A percentile compares a stretch with the other conserved stretches of the same genome.
phyloP scores from a whole-genome alignment of 1,140 invertebrate genomes.

The Euwallacea similis region DNA sequence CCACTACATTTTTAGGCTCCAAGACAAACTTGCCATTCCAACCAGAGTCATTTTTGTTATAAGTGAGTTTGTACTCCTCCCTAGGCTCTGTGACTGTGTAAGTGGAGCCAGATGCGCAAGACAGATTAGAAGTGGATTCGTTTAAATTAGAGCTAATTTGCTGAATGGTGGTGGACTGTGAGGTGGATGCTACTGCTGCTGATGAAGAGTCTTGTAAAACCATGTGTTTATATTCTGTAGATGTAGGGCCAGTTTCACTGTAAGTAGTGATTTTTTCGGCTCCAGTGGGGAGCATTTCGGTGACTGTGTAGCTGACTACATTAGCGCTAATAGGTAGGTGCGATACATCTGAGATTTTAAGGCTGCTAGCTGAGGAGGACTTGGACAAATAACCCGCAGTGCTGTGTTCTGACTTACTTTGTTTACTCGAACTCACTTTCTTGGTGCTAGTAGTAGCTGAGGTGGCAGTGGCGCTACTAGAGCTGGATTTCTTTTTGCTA shows the following conservation, averaged over 20 bases:
- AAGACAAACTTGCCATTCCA: slow-evolving; percentile 59
- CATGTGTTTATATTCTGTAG: slow-evolving; percentile 51
- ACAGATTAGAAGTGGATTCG: slow-evolving; percentile 47
- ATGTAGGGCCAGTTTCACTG: slow-evolving; percentile 46
- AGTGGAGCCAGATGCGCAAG: slow-evolving; percentile 44
- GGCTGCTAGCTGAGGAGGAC: slow-evolving; percentile 49
- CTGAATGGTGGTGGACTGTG: slow-evolving; percentile 42
- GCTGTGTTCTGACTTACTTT: slow-evolving; percentile 23
- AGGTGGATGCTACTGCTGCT: slow-evolving; percentile 7
- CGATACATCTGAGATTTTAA: slow-evolving; percentile 52
- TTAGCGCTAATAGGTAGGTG: slow-evolving; percentile 48
- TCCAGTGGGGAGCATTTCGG: slow-evolving; percentile 48
- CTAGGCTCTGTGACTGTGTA: slow-evolving; percentile 53
- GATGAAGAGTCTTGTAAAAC: slow-evolving; percentile 43
- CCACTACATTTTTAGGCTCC: slow-evolving; percentile 47
- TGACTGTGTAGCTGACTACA: slow-evolving; percentile 50
- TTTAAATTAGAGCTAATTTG: slow-evolving; percentile 51
- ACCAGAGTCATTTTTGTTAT: slow-evolving; percentile 55
- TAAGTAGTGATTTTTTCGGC: slow-evolving; percentile 53
- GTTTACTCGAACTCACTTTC: slow-evolving; percentile 36
- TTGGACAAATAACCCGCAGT: slow-evolving; percentile 41
- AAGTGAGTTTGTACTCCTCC: slow-evolving; percentile 48
- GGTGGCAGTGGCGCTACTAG: slow-evolving; percentile 28
- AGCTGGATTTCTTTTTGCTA: slow-evolving; percentile 43
- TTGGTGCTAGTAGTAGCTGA: slow-evolving; percentile 28